Conservation (phyloP, 2,113 vertebrate species). For the Merops nubicus region DNA sequence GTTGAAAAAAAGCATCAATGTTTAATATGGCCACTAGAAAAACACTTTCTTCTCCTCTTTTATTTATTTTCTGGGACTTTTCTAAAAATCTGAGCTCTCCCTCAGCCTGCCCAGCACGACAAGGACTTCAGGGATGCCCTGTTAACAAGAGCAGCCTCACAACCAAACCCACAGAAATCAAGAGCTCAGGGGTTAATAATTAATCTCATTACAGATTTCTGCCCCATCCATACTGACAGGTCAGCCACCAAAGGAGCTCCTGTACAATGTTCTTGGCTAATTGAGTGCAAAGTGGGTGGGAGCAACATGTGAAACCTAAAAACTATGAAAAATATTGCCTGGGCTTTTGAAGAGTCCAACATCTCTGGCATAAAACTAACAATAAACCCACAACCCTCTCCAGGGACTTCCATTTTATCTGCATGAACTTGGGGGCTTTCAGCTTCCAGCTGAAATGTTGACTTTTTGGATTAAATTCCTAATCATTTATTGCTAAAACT, state of each 20-base stretch:
- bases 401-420: not conserved
- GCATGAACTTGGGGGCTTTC: not conserved
- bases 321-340: not conserved
- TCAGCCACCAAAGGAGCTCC: not conserved
- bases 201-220: not conserved
- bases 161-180: not conserved
- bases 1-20: not conserved
- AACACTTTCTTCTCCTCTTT: not conserved
- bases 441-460: not conserved
- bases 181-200: not conserved
- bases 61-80: not conserved
- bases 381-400: not conserved
- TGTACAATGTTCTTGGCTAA: fast-evolving
- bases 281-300: not conserved
- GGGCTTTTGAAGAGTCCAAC: not conserved
- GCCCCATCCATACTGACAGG: not conserved
- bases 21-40: not conserved
- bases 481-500: not conserved
- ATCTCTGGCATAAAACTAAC: not conserved
- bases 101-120: not conserved
- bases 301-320: not conserved
- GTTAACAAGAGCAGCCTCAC: not conserved
- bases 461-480: not conserved
- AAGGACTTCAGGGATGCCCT: not conserved
- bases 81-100: not conserved